Percentiles rank a stretch among this genome's conserved stretches.
phyloP scores from a whole-genome alignment of 2,797 vertebrate genomes.

The Hypotaenidia okinawae region DNA sequence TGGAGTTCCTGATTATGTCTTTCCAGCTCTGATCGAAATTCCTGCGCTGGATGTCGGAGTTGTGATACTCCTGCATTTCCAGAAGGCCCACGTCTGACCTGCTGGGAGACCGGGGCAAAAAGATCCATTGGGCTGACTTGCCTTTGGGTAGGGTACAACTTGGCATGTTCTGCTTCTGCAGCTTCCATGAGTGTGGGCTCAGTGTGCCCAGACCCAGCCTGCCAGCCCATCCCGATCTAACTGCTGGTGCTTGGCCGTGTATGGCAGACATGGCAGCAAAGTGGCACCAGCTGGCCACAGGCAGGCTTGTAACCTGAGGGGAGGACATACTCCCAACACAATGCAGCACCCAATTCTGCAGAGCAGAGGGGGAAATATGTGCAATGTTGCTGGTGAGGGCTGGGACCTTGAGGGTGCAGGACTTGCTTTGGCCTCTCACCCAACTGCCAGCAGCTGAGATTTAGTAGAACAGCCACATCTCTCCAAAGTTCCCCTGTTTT shows the following conservation, averaged over 20 bases:
- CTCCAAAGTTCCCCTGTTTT: background rate
- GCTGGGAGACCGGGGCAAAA: background rate
- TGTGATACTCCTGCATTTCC: background rate
- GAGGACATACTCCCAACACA: rapidly evolving
- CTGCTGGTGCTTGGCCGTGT: rapidly evolving
- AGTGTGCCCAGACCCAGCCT: rapidly evolving
- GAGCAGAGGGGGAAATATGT: background rate
- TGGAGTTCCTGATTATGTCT: background rate
- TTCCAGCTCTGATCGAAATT: background rate
- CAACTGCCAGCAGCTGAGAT: background rate
- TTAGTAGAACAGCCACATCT: background rate
- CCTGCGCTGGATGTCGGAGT: background rate
- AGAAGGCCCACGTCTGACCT: background rate
- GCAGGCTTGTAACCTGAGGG: background rate
- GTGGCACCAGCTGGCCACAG: background rate
- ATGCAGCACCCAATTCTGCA: rapidly evolving
- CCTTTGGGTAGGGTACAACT: background rate
- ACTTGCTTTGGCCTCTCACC: background rate
- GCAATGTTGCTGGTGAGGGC: background rate
- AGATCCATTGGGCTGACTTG: rapidly evolving
- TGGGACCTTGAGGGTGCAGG: background rate
- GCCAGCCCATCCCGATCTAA: background rate
- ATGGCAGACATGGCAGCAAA: background rate
- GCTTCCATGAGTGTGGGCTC: background rate
- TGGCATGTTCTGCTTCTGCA: background rate